Base-by-base conservation (phyloP, 2,113 vertebrate genomes). In the Podarcis raffonei region DNA sequence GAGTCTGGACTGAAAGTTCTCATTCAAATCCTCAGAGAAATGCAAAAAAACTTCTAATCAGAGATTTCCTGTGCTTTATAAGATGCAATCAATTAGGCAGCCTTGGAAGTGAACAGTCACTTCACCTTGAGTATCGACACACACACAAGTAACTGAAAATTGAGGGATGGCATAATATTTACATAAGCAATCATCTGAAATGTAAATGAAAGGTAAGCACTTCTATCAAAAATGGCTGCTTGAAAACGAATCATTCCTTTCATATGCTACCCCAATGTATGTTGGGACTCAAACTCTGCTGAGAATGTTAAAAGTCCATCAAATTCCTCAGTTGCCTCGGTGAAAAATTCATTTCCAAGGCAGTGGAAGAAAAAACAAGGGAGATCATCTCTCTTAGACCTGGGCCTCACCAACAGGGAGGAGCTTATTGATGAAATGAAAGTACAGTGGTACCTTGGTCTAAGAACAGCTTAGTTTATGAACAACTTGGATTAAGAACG, bases 1-100 rank as follows among this genome's bases (percentile, higher is more conserved):
- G 30, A 30, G 25, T 5, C 39, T 65, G 89, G 88, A 89, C 32
- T 83, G 87, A 85, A 93, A 94, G 87, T 83, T 89, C 87, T 80
- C 85, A 79, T 11, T 71, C 78, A 76, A 62, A 74, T 71, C 78
- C 5, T 53, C 72, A 82, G 11, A 1, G 87, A 81, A 81, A 5
- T 81, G 20, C 7, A 4, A 83, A 42, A 23, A 42, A 30, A 13
- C 35, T 84, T 79, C 22, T 86, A 74, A 35, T 37, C 53, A 39
- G 59, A 1, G 5, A 0, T 30, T 8, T 81, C 83, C 23, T 30
- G 7, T 20, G 68, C 15, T 86, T 90, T 32, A 30, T n/a, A 81
- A 39, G 42, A 71, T 0, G 81, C 27, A 86, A 35, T 75, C 89
- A 75, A 32, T 81, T 76, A 87, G 42, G 81, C 15, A 30, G 22